Percentiles rank a stretch among this genome's conserved stretches.
These are phyloP conservation scores for human (Homo sapiens) DNA, from an alignment of 2,113 vertebrate genomes.

Conservation along the genomic window DNA sequence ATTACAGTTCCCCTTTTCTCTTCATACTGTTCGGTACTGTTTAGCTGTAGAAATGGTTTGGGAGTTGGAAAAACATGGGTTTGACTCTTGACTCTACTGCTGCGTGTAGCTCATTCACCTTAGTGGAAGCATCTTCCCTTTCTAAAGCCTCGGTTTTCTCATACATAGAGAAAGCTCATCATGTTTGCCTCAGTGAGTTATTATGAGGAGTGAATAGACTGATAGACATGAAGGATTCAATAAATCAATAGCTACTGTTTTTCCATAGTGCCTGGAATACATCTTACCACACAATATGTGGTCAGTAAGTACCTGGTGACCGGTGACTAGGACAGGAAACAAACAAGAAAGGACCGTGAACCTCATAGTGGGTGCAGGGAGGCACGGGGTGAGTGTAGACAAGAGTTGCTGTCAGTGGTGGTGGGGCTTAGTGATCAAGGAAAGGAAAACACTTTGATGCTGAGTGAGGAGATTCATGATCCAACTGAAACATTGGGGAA, in stretches of 20 bases:
- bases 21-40: background rate
- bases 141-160: background rate
- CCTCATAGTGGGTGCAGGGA: background rate
- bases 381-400: background rate
- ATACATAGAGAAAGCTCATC: background rate
- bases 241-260: background rate
- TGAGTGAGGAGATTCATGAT: background rate
- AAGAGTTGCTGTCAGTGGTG: background rate
- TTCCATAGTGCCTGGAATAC: background rate
- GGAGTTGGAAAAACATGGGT: background rate
- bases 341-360: background rate
- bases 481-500: background rate
- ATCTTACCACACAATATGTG: background rate
- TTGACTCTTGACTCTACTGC: background rate
- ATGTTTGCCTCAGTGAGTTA: background rate
- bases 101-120: background rate
- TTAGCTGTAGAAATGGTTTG: slow-evolving; percentile 1
- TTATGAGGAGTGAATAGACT: background rate
- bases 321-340: background rate
- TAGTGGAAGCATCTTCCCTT: background rate
- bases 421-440: background rate
- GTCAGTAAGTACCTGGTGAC: background rate
- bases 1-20: background rate
- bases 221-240: background rate
- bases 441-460: background rate